phyloP scores from a whole-genome alignment of 2,797 vertebrate genomes.

The Ateles fusciceps region DNA sequence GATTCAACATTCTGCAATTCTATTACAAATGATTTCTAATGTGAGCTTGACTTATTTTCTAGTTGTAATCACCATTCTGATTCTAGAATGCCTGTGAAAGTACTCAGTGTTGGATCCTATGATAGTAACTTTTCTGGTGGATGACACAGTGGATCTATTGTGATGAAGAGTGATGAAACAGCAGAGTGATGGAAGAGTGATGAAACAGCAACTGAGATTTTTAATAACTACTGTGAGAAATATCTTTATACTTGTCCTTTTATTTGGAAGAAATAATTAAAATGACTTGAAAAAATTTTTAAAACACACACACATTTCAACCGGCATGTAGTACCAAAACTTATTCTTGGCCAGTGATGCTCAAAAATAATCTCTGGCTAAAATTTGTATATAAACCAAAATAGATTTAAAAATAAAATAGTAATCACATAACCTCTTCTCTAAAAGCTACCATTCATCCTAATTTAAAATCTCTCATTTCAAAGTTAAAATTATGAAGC shows the following conservation, averaged over 20 bases:
- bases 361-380: constrained; percentile 3
- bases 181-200: not conserved
- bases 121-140: not conserved
- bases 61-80: not conserved
- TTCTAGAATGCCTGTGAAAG: not conserved
- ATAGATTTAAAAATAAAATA: not conserved
- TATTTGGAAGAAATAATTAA: constrained; percentile 27
- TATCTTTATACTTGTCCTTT: not conserved
- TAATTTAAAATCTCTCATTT: constrained; percentile 16
- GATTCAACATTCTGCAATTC: constrained; percentile 32
- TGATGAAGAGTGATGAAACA: not conserved
- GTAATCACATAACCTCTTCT: not conserved
- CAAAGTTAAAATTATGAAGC: constrained; percentile 1
- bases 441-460: not conserved
- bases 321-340: not conserved
- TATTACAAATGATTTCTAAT: not conserved
- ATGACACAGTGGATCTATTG: not conserved
- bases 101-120: not conserved
- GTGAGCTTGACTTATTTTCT: not conserved
- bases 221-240: constrained; percentile 30
- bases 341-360: not conserved
- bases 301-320: not conserved
- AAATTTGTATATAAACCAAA: not conserved
- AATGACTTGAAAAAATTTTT: not conserved
- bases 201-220: not conserved